Evolutionary conservation across 2,113 vertebrate species (phyloP), one percentile per base, ranked within the genome.

Genomic region (Athene cunicularia): DNA sequence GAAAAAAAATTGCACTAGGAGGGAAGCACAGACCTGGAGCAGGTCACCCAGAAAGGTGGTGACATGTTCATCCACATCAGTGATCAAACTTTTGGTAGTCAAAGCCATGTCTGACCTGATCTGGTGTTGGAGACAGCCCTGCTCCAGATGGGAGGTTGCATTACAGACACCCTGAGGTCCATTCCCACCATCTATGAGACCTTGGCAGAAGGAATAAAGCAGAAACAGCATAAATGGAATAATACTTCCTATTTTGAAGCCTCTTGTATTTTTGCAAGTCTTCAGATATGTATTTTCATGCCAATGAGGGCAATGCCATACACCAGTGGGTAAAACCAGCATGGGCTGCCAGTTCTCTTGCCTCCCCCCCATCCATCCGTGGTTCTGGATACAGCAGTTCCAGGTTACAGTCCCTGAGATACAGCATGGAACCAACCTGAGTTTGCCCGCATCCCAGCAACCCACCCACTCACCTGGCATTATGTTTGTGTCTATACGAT

Each of bases 331-430:
- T n/a, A 50, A 41, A 26, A 55, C 56, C 18, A 50, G 68, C 14
- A 10, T 1, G 20, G 32, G 35, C 64, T 96, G 63, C 30, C 26
- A 50, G 33, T 32, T 80, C 15, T 79, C 27, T 56, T 71, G 18
- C 62, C 33, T 28, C 22, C 11, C 3, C 10, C 4, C 9, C 32
- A 33, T 33, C 47, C n/a, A 14, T 1, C 70, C 3, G 0, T 39
- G n/a, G 32, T 56, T 35, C 63, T 28, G 67, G 63, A 23, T 55
- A 22, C 63, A 33, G 47, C 93, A 64, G 33, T 27, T 33, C 14
- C 13, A 37, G 12, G 11, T 37, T 58, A 22, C 10, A 1, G 3
- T 14, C 56, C 58, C 72, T 32, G 11, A 7, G 15, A 2, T 9
- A 4, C 1, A 64, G 45, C 45, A 68, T 4, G 19, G 53, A 35